A percentile compares a stretch with the other conserved stretches of the same genome.
phyloP scores from a whole-genome alignment of 2,113 vertebrate species.

The Syngnathus typhle region DNA sequence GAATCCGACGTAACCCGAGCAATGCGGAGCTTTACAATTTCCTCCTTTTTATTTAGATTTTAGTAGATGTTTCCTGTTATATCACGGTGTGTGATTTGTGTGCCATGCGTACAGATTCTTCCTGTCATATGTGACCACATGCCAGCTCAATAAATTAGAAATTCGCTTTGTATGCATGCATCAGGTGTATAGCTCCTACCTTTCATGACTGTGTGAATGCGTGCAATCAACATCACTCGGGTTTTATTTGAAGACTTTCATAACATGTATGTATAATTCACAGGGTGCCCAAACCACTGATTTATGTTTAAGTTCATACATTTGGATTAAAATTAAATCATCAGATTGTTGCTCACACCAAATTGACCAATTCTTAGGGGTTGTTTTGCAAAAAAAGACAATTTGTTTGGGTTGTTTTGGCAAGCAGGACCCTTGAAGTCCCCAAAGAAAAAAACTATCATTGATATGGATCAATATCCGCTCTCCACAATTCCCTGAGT shows the following conservation, averaged over 20 bases:
- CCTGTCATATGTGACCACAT: conserved; percentile 9
- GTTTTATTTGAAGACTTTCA: not conserved
- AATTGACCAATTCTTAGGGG: no score
- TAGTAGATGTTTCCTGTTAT: not conserved
- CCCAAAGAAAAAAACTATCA: no score
- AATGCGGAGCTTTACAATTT: not conserved
- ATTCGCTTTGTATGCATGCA: conserved; percentile 2
- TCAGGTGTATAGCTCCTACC: not conserved
- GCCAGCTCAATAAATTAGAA: not conserved
- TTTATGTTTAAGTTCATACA: not conserved
- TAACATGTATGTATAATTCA: not conserved
- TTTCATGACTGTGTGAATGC: not conserved
- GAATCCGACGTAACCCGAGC: not conserved
- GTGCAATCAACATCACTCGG: not conserved
- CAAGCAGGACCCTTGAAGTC: no score
- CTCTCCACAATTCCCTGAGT: not conserved
- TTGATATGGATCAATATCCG: no score
- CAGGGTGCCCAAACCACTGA: not conserved
- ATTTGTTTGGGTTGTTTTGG: no score
- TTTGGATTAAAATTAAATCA: not conserved
- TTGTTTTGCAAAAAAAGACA: no score
- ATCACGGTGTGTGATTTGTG: not conserved
- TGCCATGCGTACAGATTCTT: not conserved
- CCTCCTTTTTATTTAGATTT: not conserved
- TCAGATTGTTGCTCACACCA: no score